These are phyloP conservation scores for Apis florea DNA, from an alignment of 1,140 invertebrate species.

Conservation along the genomic window DNA sequence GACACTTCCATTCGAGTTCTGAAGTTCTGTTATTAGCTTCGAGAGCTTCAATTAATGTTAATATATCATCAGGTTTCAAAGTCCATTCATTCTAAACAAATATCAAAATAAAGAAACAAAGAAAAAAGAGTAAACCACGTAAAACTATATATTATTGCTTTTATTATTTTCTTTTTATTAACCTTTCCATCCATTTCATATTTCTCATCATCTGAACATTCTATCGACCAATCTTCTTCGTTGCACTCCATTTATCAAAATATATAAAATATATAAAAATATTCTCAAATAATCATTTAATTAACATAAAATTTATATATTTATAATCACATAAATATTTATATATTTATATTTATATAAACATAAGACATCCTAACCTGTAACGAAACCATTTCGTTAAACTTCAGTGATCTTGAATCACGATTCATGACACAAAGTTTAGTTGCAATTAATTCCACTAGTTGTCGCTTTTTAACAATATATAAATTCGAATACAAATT, in stretches of 20 bases:
- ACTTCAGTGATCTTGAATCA: not conserved
- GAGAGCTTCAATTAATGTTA: conserved; percentile 82
- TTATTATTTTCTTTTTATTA: conserved; percentile 8
- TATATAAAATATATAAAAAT: not conserved
- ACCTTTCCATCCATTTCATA: conserved; percentile 76
- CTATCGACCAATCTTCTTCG: conserved; percentile 80
- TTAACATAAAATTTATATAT: not conserved
- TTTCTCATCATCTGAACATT: conserved; percentile 84
- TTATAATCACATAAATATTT: not conserved
- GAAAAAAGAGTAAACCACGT: not conserved
- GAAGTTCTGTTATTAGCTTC: conserved; percentile 81
- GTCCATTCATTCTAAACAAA: conserved; percentile 73
- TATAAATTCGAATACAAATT: not conserved
- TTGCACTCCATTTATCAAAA: conserved; percentile 76
- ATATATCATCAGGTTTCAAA: conserved; percentile 79
- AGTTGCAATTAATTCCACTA: not conserved
- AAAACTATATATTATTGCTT: not conserved
- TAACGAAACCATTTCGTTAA: not conserved
- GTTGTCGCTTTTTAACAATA: not conserved
- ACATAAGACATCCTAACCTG: not conserved
- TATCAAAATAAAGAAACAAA: conserved; percentile 5
- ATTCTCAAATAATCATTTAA: not conserved
- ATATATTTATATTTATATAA: not conserved
- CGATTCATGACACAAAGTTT: not conserved
- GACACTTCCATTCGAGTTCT: conserved; percentile 84